These are phyloP conservation scores for Dasypogon diadema DNA, from an alignment of 2,888 invertebrate genomes.

Conservation along the genomic window DNA sequence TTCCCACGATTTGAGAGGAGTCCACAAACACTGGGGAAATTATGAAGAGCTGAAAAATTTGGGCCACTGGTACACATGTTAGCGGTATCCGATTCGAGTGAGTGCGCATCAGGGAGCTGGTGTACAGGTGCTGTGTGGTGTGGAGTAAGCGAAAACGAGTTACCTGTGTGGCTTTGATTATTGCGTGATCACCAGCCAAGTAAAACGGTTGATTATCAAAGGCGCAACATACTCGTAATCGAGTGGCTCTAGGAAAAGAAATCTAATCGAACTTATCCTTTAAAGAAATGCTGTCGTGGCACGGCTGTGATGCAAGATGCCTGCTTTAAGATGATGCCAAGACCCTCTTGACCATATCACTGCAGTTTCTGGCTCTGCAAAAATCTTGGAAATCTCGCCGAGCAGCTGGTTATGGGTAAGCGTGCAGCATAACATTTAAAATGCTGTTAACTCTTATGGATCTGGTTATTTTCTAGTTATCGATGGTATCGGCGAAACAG, in stretches of 20 bases:
- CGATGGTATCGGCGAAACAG: not conserved
- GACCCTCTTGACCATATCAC: not conserved
- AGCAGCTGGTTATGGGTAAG: not conserved
- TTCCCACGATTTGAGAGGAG: not conserved
- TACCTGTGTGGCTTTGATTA: constrained; percentile 16
- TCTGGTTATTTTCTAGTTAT: constrained; percentile 9
- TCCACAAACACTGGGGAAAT: constrained; percentile 1
- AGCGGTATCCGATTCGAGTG: constrained; percentile 53
- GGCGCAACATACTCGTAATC: not conserved
- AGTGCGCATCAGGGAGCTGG: constrained; percentile 47
- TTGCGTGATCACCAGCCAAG: constrained; percentile 45
- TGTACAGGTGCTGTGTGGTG: too few relatives aligned
- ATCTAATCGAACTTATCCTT: not conserved
- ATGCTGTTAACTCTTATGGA: constrained; percentile 3
- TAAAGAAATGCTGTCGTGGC: not conserved
- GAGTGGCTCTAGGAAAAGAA: not conserved
- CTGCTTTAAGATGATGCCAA: not conserved
- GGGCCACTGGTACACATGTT: constrained; percentile 55
- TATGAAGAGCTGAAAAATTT: constrained; percentile 51
- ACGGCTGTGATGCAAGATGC: constrained; percentile 12
- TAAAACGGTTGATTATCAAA: constrained; percentile 13
- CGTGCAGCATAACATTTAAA: not conserved
- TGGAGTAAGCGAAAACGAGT: constrained; percentile 47
- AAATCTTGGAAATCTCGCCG: not conserved
- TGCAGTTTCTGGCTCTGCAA: not conserved